Conservation (phyloP, 2,113 vertebrate species). For the Sphyrna mokarran region DNA sequence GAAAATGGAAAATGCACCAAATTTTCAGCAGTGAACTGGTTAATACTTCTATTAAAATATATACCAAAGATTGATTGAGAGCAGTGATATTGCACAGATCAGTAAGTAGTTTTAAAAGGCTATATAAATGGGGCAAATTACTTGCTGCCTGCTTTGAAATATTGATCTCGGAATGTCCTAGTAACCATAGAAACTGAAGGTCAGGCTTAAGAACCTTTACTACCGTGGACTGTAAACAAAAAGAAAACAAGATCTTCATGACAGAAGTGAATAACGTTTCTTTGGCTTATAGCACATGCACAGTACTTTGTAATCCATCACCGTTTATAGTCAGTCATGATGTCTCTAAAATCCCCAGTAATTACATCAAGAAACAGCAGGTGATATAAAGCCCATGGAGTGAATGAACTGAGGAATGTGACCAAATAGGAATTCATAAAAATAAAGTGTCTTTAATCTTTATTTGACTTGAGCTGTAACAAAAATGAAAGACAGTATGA, state of each 20-base stretch:
- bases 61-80: background rate
- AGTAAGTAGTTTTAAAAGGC: background rate
- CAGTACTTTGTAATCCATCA: background rate
- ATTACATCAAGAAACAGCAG: background rate
- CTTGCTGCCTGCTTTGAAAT: constrained; percentile 1
- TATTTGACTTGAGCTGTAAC: background rate
- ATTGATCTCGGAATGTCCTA: constrained; percentile 16
- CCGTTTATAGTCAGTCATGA: background rate
- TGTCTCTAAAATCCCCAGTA: background rate
- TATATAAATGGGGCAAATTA: constrained; percentile 2
- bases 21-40: background rate
- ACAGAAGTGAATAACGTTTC: background rate
- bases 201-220: background rate
- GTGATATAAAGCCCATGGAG: background rate
- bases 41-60: background rate
- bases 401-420: background rate
- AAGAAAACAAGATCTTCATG: background rate
- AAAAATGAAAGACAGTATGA: background rate
- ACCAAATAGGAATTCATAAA: background rate
- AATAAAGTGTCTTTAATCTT: background rate
- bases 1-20: background rate
- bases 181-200: constrained; percentile 33
- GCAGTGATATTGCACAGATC: background rate
- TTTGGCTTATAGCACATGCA: background rate
- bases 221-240: background rate